Percentiles rank a stretch among this genome's conserved stretches.
Evolutionary conservation across 2,888 invertebrate species (phyloP).

Genomic region (Cryptocephalus moraei): DNA sequence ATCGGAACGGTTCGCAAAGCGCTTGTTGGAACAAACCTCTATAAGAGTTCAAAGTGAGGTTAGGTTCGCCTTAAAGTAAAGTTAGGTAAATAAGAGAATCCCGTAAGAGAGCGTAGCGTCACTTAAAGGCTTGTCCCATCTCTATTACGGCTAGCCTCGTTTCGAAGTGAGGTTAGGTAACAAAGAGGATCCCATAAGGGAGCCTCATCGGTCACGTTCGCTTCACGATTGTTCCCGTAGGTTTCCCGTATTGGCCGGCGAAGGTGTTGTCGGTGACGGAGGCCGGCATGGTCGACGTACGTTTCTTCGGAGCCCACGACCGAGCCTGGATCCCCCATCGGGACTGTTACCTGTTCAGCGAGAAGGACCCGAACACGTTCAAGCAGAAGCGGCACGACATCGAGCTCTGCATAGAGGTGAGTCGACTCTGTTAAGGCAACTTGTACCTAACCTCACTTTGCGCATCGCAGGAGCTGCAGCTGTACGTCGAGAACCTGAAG

Average conservation of each 20-base stretch:
- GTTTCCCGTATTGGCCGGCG: constrained; percentile 96
- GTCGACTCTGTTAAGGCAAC: background rate
- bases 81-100: no score
- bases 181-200: no score
- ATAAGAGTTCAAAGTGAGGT: no score
- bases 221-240: constrained; percentile 31
- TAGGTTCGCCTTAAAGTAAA: no score
- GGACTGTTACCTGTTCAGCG: constrained; percentile 75
- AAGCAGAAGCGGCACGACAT: constrained; percentile 49
- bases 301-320: constrained; percentile 94
- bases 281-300: constrained; percentile 68
- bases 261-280: constrained; percentile 69
- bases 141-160: no score
- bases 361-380: constrained; percentile 59
- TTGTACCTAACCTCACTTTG: no score
- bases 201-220: no score
- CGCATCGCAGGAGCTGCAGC: constrained; percentile 56
- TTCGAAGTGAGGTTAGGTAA: no score
- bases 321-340: constrained; percentile 80
- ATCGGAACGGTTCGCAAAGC: no score
- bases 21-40: no score
- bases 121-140: no score
- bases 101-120: no score
- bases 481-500: constrained; percentile 64
- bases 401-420: constrained; percentile 50